phyloP scores from a whole-genome alignment of 1,140 invertebrate species.

The Temnothorax longispinosus region DNA sequence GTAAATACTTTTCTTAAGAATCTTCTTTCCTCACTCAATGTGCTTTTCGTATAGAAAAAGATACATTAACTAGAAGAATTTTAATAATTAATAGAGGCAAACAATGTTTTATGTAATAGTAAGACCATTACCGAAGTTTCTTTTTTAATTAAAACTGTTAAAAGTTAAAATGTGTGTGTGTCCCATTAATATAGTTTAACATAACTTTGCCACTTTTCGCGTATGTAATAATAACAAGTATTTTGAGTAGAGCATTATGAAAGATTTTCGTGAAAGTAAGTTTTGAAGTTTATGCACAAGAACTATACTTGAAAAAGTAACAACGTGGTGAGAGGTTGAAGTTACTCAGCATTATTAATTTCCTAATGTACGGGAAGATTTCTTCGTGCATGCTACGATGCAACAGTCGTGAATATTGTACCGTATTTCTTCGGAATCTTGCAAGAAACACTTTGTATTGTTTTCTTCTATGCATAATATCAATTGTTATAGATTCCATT shows the following conservation, averaged over 20 bases:
- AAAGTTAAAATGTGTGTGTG: neutral
- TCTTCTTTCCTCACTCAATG: neutral
- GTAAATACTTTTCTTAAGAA: neutral
- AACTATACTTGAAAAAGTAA: constrained; percentile 36
- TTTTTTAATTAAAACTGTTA: constrained; percentile 7
- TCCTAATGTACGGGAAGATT: constrained; percentile 37
- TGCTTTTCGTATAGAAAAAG: neutral
- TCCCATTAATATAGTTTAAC: constrained; percentile 13
- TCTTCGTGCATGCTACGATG: neutral
- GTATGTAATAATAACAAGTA: constrained; percentile 27
- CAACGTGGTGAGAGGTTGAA: constrained; percentile 31
- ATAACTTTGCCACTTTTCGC: constrained; percentile 2
- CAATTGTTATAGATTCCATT: neutral
- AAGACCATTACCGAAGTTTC: neutral
- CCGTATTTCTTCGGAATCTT: neutral
- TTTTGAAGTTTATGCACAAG: neutral
- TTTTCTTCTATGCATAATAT: neutral
- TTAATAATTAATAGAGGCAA: neutral
- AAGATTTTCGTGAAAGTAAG: constrained; percentile 18
- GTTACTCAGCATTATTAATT: constrained; percentile 47
- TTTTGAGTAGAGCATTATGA: neutral
- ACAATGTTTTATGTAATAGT: neutral
- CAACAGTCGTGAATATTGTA: constrained; percentile 44
- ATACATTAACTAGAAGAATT: neutral
- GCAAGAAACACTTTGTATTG: neutral